Evolutionary conservation across 2,888 invertebrate species (phyloP), one percentile per base, ranked within the genome.

Genomic region (Himalopsyche japonica): DNA sequence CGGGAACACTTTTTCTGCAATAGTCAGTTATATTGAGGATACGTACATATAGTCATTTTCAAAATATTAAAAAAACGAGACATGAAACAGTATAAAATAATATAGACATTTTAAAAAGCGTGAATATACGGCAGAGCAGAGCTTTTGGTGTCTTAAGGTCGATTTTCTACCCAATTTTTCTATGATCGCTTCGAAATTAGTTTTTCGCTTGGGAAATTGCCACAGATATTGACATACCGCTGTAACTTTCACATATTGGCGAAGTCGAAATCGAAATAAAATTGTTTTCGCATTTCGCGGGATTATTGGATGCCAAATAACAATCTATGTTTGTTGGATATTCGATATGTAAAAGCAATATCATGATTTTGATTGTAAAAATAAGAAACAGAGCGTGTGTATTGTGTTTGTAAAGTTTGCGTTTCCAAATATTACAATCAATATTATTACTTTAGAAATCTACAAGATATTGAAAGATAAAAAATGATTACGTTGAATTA

Each of bases 111-210:
- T 57, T 24, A 20, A 57, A 37, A 57, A 3, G n/a, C 20, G 57
- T 24, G 57, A 24, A 20, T 57, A 57, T 57, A 57, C 24, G 20
- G 57, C 7, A 3, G 57, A 57, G 57, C 7, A 3, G 57, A 57
- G n/a, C 24, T 20, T n/a, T 32, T 64, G 32, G 76, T 6, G 76
- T 1, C n/a, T 7, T 64, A n/a, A 32, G 76, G 76, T 5, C n/a
- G 30, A 76, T 76, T 20, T n/a, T 32, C 76, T 76, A 76, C 76
- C 81, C 84, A 84, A 84, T 84, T 84, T 84, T 84, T 76, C 86
- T 80, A 77, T 86, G 86, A 86, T 86, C 86, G 86, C 86, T 86
- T 86, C 79, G 86, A 84, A 86, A 86, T 86, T 84, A 86, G 86
- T 84, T 86, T 86, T 84, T 70, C 81, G 78, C 78, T 78, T 79